These are phyloP conservation scores for Chloroceryle aenea DNA, from an alignment of 2,113 vertebrate genomes.

Conservation along the genomic window DNA sequence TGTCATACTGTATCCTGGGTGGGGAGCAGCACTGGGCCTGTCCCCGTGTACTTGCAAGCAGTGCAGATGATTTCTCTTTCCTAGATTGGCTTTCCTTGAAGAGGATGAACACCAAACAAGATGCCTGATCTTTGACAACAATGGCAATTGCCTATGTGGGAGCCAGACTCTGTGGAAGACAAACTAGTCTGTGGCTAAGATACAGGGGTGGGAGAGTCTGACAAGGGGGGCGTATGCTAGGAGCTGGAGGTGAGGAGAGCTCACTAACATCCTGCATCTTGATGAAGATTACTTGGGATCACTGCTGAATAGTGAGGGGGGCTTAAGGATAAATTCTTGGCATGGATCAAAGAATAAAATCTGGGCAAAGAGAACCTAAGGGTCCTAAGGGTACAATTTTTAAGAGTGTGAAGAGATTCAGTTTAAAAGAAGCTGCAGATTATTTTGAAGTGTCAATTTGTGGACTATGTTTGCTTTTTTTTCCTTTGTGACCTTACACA, in stretches of 20 bases:
- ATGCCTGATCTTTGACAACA: neutral
- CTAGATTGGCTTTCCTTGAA: neutral
- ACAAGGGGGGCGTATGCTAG: neutral
- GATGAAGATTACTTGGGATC: neutral
- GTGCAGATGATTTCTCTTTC: neutral
- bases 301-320: neutral
- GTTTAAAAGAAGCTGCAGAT: neutral
- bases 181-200: neutral
- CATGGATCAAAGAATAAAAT: neutral
- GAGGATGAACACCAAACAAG: neutral
- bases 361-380: neutral
- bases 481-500: neutral
- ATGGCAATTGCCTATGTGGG: neutral
- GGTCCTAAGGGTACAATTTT: neutral
- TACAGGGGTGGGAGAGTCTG: fast-evolving
- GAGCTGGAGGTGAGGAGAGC: neutral
- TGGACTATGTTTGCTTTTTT: neutral
- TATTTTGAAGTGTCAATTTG: neutral
- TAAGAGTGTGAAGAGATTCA: neutral
- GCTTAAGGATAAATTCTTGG: neutral
- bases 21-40: neutral
- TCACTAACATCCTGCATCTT: neutral
- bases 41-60: neutral
- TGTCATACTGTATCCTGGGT: neutral
- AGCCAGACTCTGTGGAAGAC: neutral